Evolutionary conservation across 2,888 invertebrate species (phyloP).

Genomic region (Arrhopalites spinosus): DNA sequence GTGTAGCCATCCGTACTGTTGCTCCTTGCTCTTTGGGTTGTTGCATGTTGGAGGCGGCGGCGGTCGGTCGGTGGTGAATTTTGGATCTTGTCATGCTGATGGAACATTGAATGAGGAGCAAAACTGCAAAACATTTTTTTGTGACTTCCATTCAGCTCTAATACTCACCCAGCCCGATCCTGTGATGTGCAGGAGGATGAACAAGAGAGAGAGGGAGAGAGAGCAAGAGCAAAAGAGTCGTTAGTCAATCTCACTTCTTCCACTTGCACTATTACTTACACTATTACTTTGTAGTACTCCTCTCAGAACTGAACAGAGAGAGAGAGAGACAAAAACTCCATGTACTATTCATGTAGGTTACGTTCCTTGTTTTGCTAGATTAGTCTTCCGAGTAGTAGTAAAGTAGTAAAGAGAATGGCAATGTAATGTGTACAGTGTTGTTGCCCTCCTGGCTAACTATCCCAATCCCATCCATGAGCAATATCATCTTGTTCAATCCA

Average conservation of each 20-base stretch:
- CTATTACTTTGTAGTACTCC: background rate
- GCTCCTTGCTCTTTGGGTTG: too few species aligned
- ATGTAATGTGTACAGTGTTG: slow-evolving; percentile 6
- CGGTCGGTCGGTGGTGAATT: background rate
- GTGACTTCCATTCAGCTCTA: too few species aligned
- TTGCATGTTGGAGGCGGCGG: background rate
- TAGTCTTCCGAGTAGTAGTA: too few species aligned
- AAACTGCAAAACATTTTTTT: too few species aligned
- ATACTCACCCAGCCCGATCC: too few species aligned
- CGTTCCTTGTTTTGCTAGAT: background rate
- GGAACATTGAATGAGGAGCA: background rate
- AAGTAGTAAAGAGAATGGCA: background rate
- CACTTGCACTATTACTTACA: too few species aligned
- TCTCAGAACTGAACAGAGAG: background rate
- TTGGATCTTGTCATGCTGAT: background rate
- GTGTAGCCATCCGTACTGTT: too few species aligned
- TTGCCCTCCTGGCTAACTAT: background rate
- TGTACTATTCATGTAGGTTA: background rate
- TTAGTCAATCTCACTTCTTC: too few species aligned
- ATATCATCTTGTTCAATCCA: slow-evolving; percentile 6
- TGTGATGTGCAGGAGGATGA: too few species aligned
- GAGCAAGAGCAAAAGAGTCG: too few species aligned
- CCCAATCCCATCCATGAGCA: background rate
- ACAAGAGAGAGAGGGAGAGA: too few species aligned
- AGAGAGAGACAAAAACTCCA: background rate